Conservation (phyloP, 1,140 invertebrate species). For the Phortica variegata region DNA sequence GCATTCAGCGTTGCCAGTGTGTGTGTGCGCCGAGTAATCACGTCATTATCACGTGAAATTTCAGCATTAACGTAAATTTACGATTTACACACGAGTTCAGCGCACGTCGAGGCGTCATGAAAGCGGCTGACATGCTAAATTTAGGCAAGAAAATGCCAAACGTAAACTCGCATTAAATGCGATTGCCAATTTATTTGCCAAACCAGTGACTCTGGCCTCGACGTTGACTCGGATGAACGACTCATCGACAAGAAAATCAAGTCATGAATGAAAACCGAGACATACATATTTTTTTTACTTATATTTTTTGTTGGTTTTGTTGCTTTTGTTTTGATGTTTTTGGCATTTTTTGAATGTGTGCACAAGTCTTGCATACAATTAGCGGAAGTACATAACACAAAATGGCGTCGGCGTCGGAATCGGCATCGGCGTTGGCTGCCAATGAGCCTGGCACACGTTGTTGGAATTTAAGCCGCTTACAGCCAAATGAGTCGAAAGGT, state of each 20-base stretch:
- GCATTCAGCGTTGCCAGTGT: conserved; percentile 4
- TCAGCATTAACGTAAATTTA: conserved; percentile 53
- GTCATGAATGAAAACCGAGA: conserved; percentile 5
- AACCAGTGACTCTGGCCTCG: conserved; percentile 30
- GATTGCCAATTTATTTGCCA: conserved; percentile 55
- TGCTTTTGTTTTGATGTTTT: too few species aligned
- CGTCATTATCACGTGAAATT: conserved; percentile 56
- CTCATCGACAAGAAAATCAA: conserved; percentile 22
- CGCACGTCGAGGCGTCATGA: background rate
- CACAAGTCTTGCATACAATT: conserved; percentile 54
- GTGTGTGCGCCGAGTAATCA: conserved; percentile 44
- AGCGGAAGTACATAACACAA: conserved; percentile 31
- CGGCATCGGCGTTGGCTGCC: too few species aligned
- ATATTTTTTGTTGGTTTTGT: too few species aligned
- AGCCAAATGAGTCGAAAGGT: conserved; percentile 24
- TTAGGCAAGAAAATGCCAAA: conserved; percentile 23
- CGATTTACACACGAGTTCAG: conserved; percentile 51
- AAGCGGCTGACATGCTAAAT: too few species aligned
- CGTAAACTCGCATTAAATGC: conserved; percentile 55
- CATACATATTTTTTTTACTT: too few species aligned
- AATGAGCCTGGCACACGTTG: too few species aligned
- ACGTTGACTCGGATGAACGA: conserved; percentile 35
- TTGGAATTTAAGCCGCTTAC: too few species aligned
- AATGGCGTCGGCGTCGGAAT: too few species aligned
- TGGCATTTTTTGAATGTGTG: conserved; percentile 32